These are phyloP conservation scores for Scortum barcoo DNA, from an alignment of 2,113 vertebrate genomes.

Conservation along the genomic window DNA sequence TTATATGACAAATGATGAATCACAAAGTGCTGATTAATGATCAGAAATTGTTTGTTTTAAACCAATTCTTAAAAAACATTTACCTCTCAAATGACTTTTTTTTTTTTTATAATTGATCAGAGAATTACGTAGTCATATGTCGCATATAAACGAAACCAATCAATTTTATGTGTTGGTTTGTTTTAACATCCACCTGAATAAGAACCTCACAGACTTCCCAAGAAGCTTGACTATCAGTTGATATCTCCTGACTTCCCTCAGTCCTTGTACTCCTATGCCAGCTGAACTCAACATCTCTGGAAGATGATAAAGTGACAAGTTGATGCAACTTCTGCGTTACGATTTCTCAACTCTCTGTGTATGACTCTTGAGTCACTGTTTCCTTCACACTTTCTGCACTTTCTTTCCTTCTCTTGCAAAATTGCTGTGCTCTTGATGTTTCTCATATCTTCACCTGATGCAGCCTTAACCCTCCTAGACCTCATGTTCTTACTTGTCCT, in stretches of 20 bases:
- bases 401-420: slow-evolving; percentile 13
- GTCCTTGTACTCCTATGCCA: background rate
- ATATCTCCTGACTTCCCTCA: background rate
- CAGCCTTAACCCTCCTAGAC: background rate
- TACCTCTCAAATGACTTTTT: background rate
- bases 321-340: slow-evolving; percentile 39
- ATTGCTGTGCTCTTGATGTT: background rate
- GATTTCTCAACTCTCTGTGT: slow-evolving; percentile 31
- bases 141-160: background rate
- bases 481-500: background rate
- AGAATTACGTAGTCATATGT: background rate
- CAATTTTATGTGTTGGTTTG: background rate
- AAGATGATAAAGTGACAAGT: background rate
- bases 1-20: slow-evolving; percentile 10
- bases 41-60: background rate
- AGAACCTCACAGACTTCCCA: slow-evolving; percentile 4
- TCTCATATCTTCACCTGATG: background rate
- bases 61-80: background rate
- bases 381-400: slow-evolving; percentile 10
- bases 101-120: background rate
- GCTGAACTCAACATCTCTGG: slow-evolving; percentile 12
- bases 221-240: slow-evolving; percentile 12
- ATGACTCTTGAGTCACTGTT: background rate
- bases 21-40: background rate
- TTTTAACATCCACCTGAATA: background rate